Percentiles rank a stretch among this genome's conserved stretches.
phyloP scores from a whole-genome alignment of 2,797 vertebrate genomes.

The Sphenopsis melanotis region DNA sequence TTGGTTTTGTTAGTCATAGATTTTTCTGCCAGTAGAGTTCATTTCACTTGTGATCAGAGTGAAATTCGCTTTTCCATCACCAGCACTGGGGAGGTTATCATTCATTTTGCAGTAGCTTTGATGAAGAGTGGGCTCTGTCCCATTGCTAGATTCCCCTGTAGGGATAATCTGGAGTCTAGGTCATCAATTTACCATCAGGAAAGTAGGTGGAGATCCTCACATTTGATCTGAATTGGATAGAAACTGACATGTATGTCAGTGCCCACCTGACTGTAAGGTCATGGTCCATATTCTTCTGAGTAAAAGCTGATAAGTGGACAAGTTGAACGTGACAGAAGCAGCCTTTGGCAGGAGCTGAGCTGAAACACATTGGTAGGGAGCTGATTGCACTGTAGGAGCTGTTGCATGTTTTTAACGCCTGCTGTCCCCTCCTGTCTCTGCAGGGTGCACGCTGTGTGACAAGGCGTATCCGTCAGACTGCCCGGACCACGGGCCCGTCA shows the following conservation, averaged over 20 bases:
- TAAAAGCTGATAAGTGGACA: neutral
- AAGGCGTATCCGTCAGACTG: constrained; percentile 94
- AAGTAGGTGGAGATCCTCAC: neutral
- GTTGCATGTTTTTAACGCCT: neutral
- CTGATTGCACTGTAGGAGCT: neutral
- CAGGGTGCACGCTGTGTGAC: constrained; percentile 97
- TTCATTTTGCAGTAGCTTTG: neutral
- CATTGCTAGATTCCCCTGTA: neutral
- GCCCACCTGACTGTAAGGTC: neutral
- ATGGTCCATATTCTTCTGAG: neutral
- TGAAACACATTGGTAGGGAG: neutral
- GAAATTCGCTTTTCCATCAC: neutral
- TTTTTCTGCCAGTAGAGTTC: neutral
- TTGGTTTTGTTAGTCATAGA: neutral
- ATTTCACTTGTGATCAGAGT: neutral
- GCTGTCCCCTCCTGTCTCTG: neutral
- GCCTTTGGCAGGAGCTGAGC: neutral
- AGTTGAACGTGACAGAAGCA: neutral
- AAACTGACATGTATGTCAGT: neutral
- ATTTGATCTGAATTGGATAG: neutral
- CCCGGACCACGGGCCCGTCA: constrained; percentile 94
- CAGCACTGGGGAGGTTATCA: neutral
- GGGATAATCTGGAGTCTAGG: neutral
- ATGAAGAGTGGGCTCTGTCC: neutral
- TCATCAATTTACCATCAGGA: neutral